A percentile compares a stretch with the other conserved stretches of the same genome.
These are phyloP conservation scores for Anthopleura sola DNA, from an alignment of 64 coral and sea anemone species.

Conservation along the genomic window DNA sequence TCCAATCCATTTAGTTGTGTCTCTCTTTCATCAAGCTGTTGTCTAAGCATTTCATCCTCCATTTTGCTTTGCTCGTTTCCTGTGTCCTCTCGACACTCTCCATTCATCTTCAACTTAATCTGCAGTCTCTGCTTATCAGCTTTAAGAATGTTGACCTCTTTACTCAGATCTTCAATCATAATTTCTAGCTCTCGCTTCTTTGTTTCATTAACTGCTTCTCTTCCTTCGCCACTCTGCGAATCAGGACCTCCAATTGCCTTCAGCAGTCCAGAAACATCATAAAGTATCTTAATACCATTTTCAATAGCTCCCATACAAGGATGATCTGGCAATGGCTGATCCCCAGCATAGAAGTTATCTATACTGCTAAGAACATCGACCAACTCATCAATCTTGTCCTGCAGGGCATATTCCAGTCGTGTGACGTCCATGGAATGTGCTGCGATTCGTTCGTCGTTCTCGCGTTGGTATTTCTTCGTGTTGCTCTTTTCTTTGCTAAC, in stretches of 20 bases:
- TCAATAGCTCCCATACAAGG: neutral
- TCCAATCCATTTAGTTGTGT: neutral
- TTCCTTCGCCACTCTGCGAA: neutral
- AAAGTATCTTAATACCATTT: neutral
- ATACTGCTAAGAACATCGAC: neutral
- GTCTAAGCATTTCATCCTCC: neutral
- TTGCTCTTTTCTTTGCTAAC: neutral
- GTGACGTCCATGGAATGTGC: neutral
- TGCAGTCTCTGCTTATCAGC: neutral
- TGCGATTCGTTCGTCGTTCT: neutral
- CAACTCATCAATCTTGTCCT: conserved; percentile 2
- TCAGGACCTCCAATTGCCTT: neutral
- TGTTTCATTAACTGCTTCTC: neutral
- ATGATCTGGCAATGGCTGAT: neutral
- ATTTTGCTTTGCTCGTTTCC: neutral
- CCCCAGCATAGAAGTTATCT: neutral
- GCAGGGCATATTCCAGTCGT: neutral
- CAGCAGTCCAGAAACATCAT: neutral
- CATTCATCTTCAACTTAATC: neutral
- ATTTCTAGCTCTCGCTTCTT: neutral
- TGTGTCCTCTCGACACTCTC: neutral
- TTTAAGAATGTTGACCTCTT: neutral
- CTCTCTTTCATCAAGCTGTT: neutral
- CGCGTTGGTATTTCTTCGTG: neutral
- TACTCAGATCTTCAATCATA: neutral